These are phyloP conservation scores for Ceratina japonica DNA, from an alignment of 1,140 invertebrate species.

Conservation along the genomic window DNA sequence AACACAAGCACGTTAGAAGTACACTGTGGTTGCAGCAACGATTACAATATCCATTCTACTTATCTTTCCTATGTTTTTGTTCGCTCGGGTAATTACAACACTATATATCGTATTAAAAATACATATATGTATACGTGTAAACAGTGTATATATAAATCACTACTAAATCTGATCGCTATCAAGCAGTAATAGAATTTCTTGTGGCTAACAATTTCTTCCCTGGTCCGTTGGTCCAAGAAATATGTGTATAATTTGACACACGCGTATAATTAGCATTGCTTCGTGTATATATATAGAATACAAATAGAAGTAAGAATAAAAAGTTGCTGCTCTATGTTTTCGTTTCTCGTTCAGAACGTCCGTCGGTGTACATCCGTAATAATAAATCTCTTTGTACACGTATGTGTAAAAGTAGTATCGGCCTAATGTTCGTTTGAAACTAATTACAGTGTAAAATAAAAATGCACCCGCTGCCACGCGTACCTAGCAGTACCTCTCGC, in stretches of 20 bases:
- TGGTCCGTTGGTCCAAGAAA: conserved; percentile 53
- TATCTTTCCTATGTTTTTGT: neutral
- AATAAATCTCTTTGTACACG: neutral
- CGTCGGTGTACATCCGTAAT: neutral
- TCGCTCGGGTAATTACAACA: conserved; percentile 43
- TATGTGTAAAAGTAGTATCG: conserved; percentile 24
- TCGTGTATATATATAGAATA: conserved; percentile 7
- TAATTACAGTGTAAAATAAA: conserved; percentile 39
- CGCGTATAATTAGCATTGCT: conserved; percentile 32
- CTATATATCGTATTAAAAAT: conserved; percentile 67
- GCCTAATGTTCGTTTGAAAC: conserved; percentile 35
- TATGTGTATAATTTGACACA: conserved; percentile 36
- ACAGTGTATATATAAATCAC: conserved; percentile 59
- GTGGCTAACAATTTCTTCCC: conserved; percentile 38
- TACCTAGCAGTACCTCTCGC: neutral
- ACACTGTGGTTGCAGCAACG: neutral
- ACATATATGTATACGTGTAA: conserved; percentile 61
- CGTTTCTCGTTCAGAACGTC: neutral
- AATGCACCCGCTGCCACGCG: conserved; percentile 39
- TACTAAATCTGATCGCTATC: conserved; percentile 51
- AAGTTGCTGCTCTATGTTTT: conserved; percentile 6
- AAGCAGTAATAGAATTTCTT: conserved; percentile 56
- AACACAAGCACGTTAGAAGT: conserved; percentile 13
- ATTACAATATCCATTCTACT: conserved; percentile 11
- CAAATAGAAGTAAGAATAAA: too few species aligned